Percentiles rank a stretch among this genome's conserved stretches.
Conservation (phyloP, 2,888 invertebrate genomes). For the Spisula solida region DNA sequence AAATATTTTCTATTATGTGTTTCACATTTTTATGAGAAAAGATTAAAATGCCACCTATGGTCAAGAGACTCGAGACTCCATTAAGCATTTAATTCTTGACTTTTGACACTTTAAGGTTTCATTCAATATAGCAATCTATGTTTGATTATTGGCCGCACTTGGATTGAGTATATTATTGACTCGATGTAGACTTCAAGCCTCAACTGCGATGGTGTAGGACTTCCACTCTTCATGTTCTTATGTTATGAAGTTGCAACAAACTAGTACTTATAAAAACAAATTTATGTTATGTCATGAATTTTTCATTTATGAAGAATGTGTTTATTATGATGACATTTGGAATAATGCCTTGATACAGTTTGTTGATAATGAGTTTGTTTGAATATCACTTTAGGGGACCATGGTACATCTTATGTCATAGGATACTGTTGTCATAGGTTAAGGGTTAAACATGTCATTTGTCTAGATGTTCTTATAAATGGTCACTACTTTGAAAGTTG, state of each 20-base stretch:
- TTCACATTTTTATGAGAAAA: background rate
- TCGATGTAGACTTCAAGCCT: background rate
- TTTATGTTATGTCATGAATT: background rate
- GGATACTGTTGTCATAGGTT: too few relatives aligned
- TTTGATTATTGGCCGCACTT: background rate
- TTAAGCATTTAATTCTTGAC: background rate
- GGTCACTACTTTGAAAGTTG: too few relatives aligned
- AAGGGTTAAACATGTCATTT: too few relatives aligned
- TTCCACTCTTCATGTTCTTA: background rate
- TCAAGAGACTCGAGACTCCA: background rate
- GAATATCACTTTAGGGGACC: too few relatives aligned
- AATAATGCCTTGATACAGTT: background rate
- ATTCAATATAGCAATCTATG: background rate
- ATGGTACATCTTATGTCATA: too few relatives aligned
- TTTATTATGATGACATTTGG: background rate
- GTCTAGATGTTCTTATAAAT: too few relatives aligned
- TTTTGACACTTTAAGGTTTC: constrained; percentile 3
- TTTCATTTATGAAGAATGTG: background rate
- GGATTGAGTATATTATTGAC: background rate
- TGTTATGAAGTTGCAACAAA: background rate
- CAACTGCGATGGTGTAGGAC: background rate
- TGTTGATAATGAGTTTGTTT: too few relatives aligned
- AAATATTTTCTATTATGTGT: background rate
- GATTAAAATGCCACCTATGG: constrained; percentile 16
- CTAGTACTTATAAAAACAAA: background rate